A percentile compares a stretch with the other conserved stretches of the same genome.
Evolutionary conservation across 1,140 invertebrate genomes (phyloP).

Genomic region (Procambarus clarkii): DNA sequence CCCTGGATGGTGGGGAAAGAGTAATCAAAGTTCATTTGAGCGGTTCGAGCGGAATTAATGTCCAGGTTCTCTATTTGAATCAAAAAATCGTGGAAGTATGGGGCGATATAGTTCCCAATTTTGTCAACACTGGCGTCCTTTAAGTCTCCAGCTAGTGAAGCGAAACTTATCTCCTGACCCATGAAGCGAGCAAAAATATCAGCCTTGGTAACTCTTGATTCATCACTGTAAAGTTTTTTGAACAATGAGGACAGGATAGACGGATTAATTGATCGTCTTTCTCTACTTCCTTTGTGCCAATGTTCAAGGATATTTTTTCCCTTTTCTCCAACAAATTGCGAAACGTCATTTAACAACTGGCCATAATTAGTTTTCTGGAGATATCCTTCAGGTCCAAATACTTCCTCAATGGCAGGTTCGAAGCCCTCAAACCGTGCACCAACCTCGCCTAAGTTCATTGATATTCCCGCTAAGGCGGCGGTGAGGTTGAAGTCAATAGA

Average conservation of each 20-base stretch:
- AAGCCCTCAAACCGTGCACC: constrained; percentile 43
- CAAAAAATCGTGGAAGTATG: not conserved
- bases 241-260: constrained; percentile 13
- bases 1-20: constrained; percentile 53
- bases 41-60: constrained; percentile 7
- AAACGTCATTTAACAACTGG: not conserved
- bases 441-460: constrained; percentile 46
- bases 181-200: constrained; percentile 14
- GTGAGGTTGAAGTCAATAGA: constrained; percentile 49
- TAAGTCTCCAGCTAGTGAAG: constrained; percentile 11
- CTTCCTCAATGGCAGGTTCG: constrained; percentile 35
- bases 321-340: not conserved
- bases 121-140: not conserved
- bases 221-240: constrained; percentile 14
- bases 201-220: not conserved
- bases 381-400: constrained; percentile 44
- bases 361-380: not conserved
- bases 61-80: too few species aligned
- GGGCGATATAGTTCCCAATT: not conserved
- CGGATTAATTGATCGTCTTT: not conserved
- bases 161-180: constrained; percentile 40
- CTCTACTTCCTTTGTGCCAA: not conserved
- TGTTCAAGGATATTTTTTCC: not conserved
- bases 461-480: constrained; percentile 22
- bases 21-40: constrained; percentile 26